A percentile compares a stretch with the other conserved stretches of the same genome.
Conservation (phyloP, 2,888 invertebrate species). For the Didymodactylos carnosus region DNA sequence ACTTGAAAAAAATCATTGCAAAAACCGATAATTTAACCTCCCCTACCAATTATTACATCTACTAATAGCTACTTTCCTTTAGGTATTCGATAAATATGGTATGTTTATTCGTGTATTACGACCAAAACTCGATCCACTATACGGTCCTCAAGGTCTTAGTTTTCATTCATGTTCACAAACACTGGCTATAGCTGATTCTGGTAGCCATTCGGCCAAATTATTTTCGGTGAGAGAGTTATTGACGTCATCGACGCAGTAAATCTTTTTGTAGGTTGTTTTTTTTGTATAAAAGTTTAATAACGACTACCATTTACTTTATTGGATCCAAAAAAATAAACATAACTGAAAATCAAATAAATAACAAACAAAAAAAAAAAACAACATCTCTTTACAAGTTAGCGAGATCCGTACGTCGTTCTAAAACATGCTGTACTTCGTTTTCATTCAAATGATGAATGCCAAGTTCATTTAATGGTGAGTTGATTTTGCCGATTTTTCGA, state of each 20-base stretch:
- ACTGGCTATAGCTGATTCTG: constrained; percentile 39
- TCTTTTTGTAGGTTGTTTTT: too few species aligned
- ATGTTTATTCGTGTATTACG: constrained; percentile 26
- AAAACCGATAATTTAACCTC: too few species aligned
- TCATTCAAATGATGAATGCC: neutral
- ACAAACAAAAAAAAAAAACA: neutral
- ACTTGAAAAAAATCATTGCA: neutral
- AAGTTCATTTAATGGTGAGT: neutral
- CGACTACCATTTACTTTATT: neutral
- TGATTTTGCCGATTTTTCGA: too few species aligned
- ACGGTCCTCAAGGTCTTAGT: constrained; percentile 40
- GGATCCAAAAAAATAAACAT: neutral
- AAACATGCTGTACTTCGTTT: neutral
- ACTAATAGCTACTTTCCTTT: too few species aligned
- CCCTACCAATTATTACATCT: too few species aligned
- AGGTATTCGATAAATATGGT: constrained; percentile 40
- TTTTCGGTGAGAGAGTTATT: too few species aligned
- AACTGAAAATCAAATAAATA: neutral
- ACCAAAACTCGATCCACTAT: constrained; percentile 38
- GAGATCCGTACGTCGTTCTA: neutral
- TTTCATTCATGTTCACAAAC: constrained; percentile 35
- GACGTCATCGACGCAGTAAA: too few species aligned
- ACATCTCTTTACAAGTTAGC: neutral
- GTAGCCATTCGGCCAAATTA: constrained; percentile 35
- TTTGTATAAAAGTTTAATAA: neutral